Base-by-base conservation (phyloP, 2,113 vertebrate genomes). In the Bolborhynchus lineola region DNA sequence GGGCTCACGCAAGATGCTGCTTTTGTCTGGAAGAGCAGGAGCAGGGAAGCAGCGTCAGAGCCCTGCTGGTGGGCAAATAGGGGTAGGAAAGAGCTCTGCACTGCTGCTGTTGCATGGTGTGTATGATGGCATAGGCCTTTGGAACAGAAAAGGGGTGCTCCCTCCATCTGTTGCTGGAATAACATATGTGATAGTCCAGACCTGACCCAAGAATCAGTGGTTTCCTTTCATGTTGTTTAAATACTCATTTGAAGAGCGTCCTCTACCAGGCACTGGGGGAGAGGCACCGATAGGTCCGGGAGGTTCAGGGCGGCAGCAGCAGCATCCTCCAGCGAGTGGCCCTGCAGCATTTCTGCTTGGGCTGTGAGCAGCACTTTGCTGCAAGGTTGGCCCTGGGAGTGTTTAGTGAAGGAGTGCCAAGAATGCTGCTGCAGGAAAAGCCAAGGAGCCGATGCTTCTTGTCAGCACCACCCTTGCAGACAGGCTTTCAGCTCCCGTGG, bases 271-370 rank as follows among this genome's bases (percentile, higher is more conserved):
- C 63, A 6, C 37, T 15, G 62, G 29, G 33, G 67, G 67, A 39
- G 53, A 60, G 63, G 47, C 53, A 23, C 49, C 12, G 9, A 41
- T 6, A 2, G 44, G 15, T 24, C 5, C 1, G 49, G 63, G 63
- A 20, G 82, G 10, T 62, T 26, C 28, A 25, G 88, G 70, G 18
- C 44, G 37, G 83, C 88, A 91, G 82, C 88, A 92, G 85, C 88
- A 62, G 16, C 84, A 39, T 41, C 57, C 59, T 53, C 39, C 71
- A 33, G 50, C 39, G 8, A n/a, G 11, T 13, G 2, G 23, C 41
- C 68, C 81, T n/a, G 89, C 87, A 24, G 91, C 35, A 0, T 2
- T 26, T 31, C 70, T 72, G 42, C 24, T 1, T 10, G 1, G 35
- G 57, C 52, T 41, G 52, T 12, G 11, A 55, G 69, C 69, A 19